Conservation (phyloP, 2,888 invertebrate genomes). For the Xylota sylvarum region DNA sequence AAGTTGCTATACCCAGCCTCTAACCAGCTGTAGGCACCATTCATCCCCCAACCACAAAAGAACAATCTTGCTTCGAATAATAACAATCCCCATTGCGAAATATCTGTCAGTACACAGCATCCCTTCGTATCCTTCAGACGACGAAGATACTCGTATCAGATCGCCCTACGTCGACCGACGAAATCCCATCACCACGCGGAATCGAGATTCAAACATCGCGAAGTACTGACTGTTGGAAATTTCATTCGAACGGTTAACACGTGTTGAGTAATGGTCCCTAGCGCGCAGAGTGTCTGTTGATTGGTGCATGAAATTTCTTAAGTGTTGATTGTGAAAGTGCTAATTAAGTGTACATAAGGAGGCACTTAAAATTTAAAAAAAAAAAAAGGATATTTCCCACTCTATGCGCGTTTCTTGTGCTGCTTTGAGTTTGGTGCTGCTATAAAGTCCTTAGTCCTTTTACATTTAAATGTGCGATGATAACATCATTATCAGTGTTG, state of each 20-base stretch:
- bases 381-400: conserved; percentile 1
- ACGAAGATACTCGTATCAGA: conserved; percentile 36
- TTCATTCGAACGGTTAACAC: conserved; percentile 45
- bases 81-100: conserved; percentile 44
- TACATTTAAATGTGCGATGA: conserved; percentile 30
- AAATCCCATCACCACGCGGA: conserved; percentile 32
- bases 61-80: conserved; percentile 49
- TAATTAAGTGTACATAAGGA: conserved; percentile 61
- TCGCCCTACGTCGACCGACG: conserved; percentile 7
- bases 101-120: conserved; percentile 67
- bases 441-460: conserved; percentile 27
- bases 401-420: conserved; percentile 10
- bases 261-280: conserved; percentile 53
- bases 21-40: conserved; percentile 9
- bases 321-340: conserved; percentile 57
- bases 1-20: conserved; percentile 12
- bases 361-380: conserved; percentile 32
- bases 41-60: conserved; percentile 32
- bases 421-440: conserved; percentile 3
- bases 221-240: not conserved
- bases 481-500: conserved; percentile 34
- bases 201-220: conserved; percentile 38
- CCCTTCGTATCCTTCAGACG: conserved; percentile 65
- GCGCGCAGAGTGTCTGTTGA: conserved; percentile 39
- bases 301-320: conserved; percentile 65